Percentiles rank a stretch among this genome's conserved stretches.
Conservation (phyloP, 2,113 vertebrate species). For the Sceloporus tristichus region DNA sequence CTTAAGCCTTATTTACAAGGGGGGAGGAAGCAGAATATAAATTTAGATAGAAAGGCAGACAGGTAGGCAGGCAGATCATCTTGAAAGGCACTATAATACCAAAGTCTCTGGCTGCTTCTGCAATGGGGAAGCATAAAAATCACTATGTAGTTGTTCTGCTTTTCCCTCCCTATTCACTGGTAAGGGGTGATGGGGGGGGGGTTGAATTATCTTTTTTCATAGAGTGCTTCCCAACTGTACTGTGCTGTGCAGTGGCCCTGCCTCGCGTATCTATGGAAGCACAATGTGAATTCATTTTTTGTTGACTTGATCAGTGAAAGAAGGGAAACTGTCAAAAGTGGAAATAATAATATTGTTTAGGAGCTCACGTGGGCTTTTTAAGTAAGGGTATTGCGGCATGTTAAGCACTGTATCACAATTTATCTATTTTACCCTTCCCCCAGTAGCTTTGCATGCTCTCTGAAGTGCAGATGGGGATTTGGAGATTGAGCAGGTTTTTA, state of each 20-base stretch:
- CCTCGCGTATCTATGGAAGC: too few species aligned
- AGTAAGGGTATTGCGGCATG: not conserved
- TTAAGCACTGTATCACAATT: not conserved
- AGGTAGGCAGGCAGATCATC: too few species aligned
- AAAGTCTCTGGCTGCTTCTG: not conserved
- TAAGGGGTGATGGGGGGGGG: not conserved
- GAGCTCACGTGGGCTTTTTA: too few species aligned
- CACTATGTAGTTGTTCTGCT: not conserved
- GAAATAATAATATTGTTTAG: not conserved
- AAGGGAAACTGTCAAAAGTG: not conserved
- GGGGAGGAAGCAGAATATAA: too few species aligned
- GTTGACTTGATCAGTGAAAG: not conserved
- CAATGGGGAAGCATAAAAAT: not conserved
- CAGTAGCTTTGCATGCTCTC: not conserved
- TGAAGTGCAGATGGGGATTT: not conserved
- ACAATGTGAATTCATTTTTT: not conserved
- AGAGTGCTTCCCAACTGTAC: too few species aligned
- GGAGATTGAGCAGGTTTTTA: not conserved
- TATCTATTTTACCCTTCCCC: not conserved
- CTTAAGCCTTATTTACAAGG: too few species aligned
- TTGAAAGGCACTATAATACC: not conserved
- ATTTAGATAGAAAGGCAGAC: too few species aligned
- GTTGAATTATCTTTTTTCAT: not conserved
- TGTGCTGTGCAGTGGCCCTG: too few species aligned
- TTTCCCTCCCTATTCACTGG: not conserved